These are phyloP conservation scores for Pteronura brasiliensis DNA, from an alignment of 2,113 vertebrate genomes.

Conservation along the genomic window DNA sequence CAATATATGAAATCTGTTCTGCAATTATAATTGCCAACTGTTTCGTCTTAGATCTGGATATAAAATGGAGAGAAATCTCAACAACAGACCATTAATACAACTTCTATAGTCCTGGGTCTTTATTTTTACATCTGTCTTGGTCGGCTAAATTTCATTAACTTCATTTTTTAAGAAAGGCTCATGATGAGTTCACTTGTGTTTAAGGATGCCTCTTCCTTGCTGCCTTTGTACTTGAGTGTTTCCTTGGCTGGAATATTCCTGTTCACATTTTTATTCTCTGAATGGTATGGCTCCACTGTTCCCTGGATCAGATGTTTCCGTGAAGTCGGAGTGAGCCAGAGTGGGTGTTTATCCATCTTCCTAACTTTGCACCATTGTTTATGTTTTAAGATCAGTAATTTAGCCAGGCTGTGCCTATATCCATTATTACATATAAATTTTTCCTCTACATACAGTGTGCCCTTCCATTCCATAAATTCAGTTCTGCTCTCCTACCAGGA, in stretches of 20 bases:
- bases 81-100: neutral
- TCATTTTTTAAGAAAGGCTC: neutral
- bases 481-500: neutral
- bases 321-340: neutral
- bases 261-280: neutral
- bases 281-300: neutral
- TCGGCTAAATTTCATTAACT: neutral
- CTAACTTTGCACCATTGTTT: neutral
- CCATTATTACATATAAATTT: neutral
- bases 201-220: neutral
- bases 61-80: neutral
- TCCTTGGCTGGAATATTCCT: neutral
- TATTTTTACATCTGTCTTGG: neutral
- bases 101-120: neutral
- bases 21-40: neutral
- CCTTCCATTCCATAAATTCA: neutral
- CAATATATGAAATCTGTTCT: neutral
- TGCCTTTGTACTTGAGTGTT: neutral
- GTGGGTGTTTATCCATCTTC: neutral
- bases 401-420: neutral
- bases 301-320: neutral
- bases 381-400: neutral
- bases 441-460: neutral
- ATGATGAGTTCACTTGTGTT: neutral
- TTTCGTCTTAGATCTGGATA: neutral